Conservation (phyloP, 2,113 vertebrate genomes). For the Lepisosteus oculatus region DNA sequence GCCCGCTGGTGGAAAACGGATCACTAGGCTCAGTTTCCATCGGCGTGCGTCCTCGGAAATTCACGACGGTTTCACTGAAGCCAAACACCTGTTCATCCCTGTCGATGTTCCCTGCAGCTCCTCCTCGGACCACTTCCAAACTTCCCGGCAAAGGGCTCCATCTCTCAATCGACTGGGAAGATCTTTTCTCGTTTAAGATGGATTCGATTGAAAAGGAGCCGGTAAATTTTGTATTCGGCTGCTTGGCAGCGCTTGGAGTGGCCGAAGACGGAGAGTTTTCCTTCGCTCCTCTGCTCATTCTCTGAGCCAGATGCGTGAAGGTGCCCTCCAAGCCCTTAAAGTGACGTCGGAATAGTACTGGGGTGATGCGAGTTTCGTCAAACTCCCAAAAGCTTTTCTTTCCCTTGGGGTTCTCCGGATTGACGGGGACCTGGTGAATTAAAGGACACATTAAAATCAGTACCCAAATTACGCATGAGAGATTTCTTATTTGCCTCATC, state of each 20-base stretch:
- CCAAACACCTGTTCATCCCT: no score
- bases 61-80: no score
- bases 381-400: slow-evolving; percentile 59
- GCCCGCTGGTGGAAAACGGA: no score
- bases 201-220: slow-evolving; percentile 62
- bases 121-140: no score
- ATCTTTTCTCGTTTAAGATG: slow-evolving; percentile 42
- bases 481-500: not conserved
- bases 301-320: slow-evolving; percentile 43
- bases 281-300: not conserved
- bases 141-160: not conserved
- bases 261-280: not conserved
- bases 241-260: no score
- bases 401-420: slow-evolving; percentile 31
- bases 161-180: not conserved
- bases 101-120: no score
- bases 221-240: slow-evolving; percentile 41
- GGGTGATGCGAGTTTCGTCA: slow-evolving; percentile 37
- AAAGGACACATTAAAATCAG: not conserved
- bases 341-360: slow-evolving; percentile 55
- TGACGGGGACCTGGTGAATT: slow-evolving; percentile 43
- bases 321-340: slow-evolving; percentile 47
- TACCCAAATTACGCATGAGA: not conserved
- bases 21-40: no score
- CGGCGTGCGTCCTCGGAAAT: no score